Evolutionary conservation across 2,888 invertebrate genomes (phyloP), one percentile per base, ranked within the genome.

Genomic region (Cecidostiba fungosa): DNA sequence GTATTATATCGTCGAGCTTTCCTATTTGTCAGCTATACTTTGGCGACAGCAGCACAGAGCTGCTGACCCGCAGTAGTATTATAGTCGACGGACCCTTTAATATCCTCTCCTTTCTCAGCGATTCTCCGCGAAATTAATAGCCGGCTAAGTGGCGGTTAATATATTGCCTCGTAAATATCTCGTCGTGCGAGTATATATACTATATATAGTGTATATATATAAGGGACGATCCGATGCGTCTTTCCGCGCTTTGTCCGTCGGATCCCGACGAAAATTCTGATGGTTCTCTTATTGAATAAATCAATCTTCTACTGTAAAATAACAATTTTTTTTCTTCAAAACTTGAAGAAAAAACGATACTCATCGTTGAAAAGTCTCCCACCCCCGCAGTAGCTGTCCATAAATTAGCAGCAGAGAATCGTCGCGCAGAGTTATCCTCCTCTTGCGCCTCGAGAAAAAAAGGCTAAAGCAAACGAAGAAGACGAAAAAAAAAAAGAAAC

Each of bases 141-240:
- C 92, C 89, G 91, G 89, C 92, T 93, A 93, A 93, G 93, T 93
- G 93, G 91, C 92, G 92, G 92, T 92, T 93, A 93, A 93, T 93
- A 93, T 93, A 93, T 93, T 92, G 92, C 93, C 92, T 92, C 93
- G 92, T 93, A 93, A 93, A 93, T 93, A 93, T 93, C 92, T 90
- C 89, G 89, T 87, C 88, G 89, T 90, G 87, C 89, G 84, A 88
- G 87, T 89, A 88, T 88, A 90, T 88, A 86, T n/a, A n/a, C n/a
- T n/a, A 87, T 89, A 89, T 88, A 88, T 88, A n/a, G n/a, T n/a
- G n/a, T 88, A 8, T 32, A n/a, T 59, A 6, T 23, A 59, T 59
- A 59, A n/a, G 8, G n/a, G 19, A 59, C 19, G 54, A 59, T 43
- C 88, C 88, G n/a, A 16, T 26, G 62, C 59, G 32, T 62, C 19